A percentile compares a stretch with the other conserved stretches of the same genome.
Evolutionary conservation across 2,888 invertebrate species (phyloP).

Genomic region (Kuschelorhynchus macadamiae): DNA sequence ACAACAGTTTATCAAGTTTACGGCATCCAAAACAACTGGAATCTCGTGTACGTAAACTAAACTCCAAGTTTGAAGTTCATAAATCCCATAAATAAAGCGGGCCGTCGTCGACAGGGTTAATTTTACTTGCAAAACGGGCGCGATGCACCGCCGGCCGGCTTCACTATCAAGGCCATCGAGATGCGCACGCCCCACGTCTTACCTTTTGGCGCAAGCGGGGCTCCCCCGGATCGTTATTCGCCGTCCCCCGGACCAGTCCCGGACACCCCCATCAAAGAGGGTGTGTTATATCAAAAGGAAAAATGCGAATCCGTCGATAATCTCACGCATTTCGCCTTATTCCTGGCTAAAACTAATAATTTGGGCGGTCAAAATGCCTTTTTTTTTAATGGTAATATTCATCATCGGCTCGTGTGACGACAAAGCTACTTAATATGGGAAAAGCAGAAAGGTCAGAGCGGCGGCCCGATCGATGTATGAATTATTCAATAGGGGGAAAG

Average conservation of each 20-base stretch:
- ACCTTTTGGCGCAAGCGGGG: slow-evolving; percentile 54
- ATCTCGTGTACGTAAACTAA: slow-evolving; percentile 46
- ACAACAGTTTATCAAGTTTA: slow-evolving; percentile 22
- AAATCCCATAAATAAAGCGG: slow-evolving; percentile 69
- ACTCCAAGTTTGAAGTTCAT: slow-evolving; percentile 67
- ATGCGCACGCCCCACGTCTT: slow-evolving; percentile 54
- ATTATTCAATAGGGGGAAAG: slow-evolving; percentile 70
- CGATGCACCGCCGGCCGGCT: slow-evolving; percentile 61
- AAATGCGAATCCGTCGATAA: slow-evolving; percentile 39
- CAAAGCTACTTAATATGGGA: slow-evolving; percentile 67
- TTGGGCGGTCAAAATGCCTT: slow-evolving; percentile 18
- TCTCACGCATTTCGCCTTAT: slow-evolving; percentile 27
- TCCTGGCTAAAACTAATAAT: slow-evolving; percentile 12
- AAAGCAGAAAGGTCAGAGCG: slow-evolving; percentile 69
- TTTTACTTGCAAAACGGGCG: slow-evolving; percentile 69
- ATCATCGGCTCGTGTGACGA: slow-evolving; percentile 39
- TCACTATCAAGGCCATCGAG: slow-evolving; percentile 48
- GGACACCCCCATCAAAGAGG: slow-evolving; percentile 58
- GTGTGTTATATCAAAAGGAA: slow-evolving; percentile 49
- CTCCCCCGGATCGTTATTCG: slow-evolving; percentile 69
- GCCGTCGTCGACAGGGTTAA: slow-evolving; percentile 58
- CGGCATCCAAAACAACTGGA: slow-evolving; percentile 27
- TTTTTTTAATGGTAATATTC: slow-evolving; percentile 23
- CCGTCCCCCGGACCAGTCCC: slow-evolving; percentile 65
- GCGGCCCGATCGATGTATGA: slow-evolving; percentile 68